phyloP scores from a whole-genome alignment of 2,888 invertebrate species.

The Macrophya annulata region DNA sequence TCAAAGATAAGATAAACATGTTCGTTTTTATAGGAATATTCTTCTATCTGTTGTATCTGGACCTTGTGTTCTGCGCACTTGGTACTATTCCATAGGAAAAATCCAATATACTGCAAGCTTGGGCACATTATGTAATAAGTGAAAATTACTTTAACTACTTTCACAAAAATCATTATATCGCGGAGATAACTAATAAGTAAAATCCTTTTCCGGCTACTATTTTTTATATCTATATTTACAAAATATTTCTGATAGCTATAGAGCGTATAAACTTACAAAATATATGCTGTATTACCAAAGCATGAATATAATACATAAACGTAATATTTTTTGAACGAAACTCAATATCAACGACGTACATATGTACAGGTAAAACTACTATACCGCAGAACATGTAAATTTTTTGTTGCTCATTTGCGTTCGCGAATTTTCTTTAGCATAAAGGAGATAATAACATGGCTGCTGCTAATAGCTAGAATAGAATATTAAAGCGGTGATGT shows the following conservation, averaged over 20 bases:
- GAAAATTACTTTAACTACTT: not conserved
- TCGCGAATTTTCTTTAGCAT: not conserved
- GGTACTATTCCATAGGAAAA: not conserved
- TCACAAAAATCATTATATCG: not conserved
- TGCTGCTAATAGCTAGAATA: not conserved
- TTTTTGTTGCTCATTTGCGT: not conserved
- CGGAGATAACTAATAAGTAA: not conserved
- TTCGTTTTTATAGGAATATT: not conserved
- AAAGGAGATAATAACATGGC: not conserved
- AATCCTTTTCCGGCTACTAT: not conserved
- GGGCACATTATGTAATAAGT: not conserved
- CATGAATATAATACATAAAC: not conserved
- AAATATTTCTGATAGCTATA: not conserved
- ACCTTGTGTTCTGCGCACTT: conserved; percentile 31
- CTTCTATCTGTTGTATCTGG: not conserved
- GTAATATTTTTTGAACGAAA: not conserved
- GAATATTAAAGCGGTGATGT: not conserved
- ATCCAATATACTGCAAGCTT: not conserved
- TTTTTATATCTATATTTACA: not conserved
- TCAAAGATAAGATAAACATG: conserved; percentile 8
- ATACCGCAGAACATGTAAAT: not conserved
- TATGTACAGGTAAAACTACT: not conserved
- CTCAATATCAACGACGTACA: not conserved
- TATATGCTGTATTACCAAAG: not conserved
- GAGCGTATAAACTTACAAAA: not conserved